A percentile compares a stretch with the other conserved stretches of the same genome.
Evolutionary conservation across 2,797 vertebrate genomes (phyloP).

Genomic region (Pseudochromis fuscus): DNA sequence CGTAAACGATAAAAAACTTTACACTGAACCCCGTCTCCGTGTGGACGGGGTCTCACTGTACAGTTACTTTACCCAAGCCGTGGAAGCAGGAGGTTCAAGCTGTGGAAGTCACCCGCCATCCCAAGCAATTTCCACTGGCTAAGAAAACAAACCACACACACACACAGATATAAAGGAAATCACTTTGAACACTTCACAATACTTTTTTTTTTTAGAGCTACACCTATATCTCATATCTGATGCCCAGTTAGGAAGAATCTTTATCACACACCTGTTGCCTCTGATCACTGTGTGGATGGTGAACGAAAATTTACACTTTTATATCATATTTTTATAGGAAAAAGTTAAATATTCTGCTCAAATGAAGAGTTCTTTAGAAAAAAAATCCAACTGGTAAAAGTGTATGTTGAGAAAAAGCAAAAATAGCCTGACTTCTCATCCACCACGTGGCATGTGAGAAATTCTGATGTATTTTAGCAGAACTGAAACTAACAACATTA

Average conservation of each 20-base stretch:
- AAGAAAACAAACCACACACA: conserved; percentile 34
- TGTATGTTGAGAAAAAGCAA: too few species aligned
- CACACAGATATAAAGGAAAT: conserved; percentile 21
- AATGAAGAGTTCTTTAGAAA: too few species aligned
- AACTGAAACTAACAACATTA: conserved; percentile 16
- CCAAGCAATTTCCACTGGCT: conserved; percentile 22
- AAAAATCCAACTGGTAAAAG: too few species aligned
- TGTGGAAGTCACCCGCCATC: conserved; percentile 26
- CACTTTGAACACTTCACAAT: conserved; percentile 21
- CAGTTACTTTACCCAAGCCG: conserved; percentile 33
- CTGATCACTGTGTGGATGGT: background rate
- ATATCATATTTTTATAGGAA: too few species aligned
- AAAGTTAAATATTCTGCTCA: too few species aligned
- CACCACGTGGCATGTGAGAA: background rate
- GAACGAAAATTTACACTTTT: too few species aligned
- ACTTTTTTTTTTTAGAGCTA: too few species aligned
- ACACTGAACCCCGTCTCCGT: too few species aligned
- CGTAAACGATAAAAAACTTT: too few species aligned
- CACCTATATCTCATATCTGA: background rate
- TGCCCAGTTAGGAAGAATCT: background rate
- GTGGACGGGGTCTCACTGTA: too few species aligned
- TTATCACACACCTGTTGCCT: background rate
- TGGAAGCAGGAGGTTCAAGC: conserved; percentile 30
- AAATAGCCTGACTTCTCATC: background rate
- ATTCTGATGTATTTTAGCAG: background rate